Evolutionary conservation across 1,140 invertebrate genomes (phyloP), one percentile per base, ranked within the genome.

Genomic region (Drosophila subpulchrella): DNA sequence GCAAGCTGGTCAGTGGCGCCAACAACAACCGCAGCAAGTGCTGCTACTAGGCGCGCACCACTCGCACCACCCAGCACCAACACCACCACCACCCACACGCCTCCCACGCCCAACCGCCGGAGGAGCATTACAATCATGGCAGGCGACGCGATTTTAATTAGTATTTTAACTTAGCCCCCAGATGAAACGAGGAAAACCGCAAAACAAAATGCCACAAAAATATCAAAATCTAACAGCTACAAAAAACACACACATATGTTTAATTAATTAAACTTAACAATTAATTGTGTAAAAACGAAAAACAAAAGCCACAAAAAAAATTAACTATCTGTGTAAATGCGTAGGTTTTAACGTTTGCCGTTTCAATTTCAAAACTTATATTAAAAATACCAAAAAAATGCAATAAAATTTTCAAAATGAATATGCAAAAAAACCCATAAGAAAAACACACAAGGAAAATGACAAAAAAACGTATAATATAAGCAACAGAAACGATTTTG

Each of bases 1-100:
- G 95, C 84, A 92, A 93, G 60, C 79, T 88, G 61, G 93, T 93
- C 75, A 95, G 95, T 74, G 94, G 94, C 75, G 95, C 94, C 66
- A 96, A 95, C 92, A 96, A 96, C 93, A 96, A 96, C 91, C 95
- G 95, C 92, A 96, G 95, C 92, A 96, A 96, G 94, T 96, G 95
- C 93, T 95, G 84, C 83, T 91, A 72, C 72, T 86, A 83, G 68
- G 70, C 39, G 3, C 13, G 46, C 55, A 38, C 27, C 72, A 55
- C 30, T 20, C 61, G 32, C 70, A 53, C 32, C 61, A 41, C 54
- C n/a, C 46, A 63, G 50, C 56, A 54, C 20, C 20, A 20, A 20
- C 20, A 20, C 20, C 48, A 39, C 53, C 42, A 67, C 39, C 65
- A 42, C 36, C 39, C 34, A 36, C 46, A 27, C 30, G 56, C 51